These are phyloP conservation scores for Drosophila tsacasi DNA, from an alignment of 1,140 invertebrate species.

Conservation along the genomic window DNA sequence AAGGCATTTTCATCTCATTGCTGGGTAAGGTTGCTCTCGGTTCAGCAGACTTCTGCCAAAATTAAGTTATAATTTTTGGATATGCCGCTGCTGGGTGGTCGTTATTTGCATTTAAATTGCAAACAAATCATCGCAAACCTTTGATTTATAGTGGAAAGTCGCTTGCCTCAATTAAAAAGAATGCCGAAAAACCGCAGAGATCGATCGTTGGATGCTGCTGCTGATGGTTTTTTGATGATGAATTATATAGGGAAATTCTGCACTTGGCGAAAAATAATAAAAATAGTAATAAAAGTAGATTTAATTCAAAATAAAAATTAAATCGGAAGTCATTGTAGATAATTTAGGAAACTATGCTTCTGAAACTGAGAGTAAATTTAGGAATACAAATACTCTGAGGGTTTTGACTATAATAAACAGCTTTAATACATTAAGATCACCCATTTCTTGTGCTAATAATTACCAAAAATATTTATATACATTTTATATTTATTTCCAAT, in stretches of 20 bases:
- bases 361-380: background rate
- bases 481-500: background rate
- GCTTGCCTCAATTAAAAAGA: slow-evolving; percentile 65
- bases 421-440: background rate
- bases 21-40: slow-evolving; percentile 27
- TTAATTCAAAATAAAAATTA: background rate
- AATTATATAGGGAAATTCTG: background rate
- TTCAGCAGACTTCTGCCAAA: slow-evolving; percentile 54
- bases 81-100: slow-evolving; percentile 65
- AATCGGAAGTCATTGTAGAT: no score
- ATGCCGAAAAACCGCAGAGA: slow-evolving; percentile 15
- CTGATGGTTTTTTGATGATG: slow-evolving; percentile 21
- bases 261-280: slow-evolving; percentile 31
- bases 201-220: slow-evolving; percentile 8
- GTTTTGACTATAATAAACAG: no score
- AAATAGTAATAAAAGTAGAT: background rate
- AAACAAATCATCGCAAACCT: slow-evolving; percentile 73
- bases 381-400: background rate
- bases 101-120: slow-evolving; percentile 83
- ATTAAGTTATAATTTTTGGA: slow-evolving; percentile 82
- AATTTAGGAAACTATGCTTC: no score
- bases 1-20: slow-evolving; percentile 60
- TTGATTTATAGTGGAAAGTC: slow-evolving; percentile 79
- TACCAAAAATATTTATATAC: background rate
- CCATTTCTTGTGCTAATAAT: no score